These are phyloP conservation scores for Petrocephalus microphthalmus DNA, from an alignment of 2,113 vertebrate species.

Conservation along the genomic window DNA sequence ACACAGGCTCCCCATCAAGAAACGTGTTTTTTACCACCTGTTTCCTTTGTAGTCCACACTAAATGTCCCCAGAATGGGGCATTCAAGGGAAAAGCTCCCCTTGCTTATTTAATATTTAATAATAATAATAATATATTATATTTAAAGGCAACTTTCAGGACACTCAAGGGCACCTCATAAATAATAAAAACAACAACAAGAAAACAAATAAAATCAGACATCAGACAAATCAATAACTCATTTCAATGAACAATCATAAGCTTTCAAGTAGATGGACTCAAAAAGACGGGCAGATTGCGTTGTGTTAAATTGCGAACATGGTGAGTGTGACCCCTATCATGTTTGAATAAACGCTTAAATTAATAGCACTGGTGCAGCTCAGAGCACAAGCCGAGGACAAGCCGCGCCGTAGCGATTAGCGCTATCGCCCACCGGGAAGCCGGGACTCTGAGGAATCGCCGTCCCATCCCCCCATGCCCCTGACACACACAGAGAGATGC, in stretches of 20 bases:
- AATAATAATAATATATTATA: background rate
- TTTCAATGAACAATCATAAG: background rate
- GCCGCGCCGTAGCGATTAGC: conserved; percentile 1
- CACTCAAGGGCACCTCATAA: background rate
- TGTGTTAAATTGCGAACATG: background rate
- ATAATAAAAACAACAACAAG: background rate
- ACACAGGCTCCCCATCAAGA: background rate
- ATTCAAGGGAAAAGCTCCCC: background rate
- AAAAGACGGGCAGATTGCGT: background rate
- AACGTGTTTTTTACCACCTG: background rate
- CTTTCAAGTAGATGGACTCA: background rate
- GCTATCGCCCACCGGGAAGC: background rate
- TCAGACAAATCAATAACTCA: background rate
- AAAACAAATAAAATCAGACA: background rate
- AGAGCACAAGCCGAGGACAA: background rate
- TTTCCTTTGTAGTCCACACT: background rate
- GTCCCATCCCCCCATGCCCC: background rate
- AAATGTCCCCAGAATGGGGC: background rate
- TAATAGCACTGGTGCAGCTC: background rate
- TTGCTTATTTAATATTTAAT: background rate
- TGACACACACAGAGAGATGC: background rate
- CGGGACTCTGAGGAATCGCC: conserved; percentile 16
- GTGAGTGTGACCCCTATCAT: background rate
- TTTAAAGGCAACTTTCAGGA: background rate
- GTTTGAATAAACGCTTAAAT: background rate